These are phyloP conservation scores for Siniperca scherzeri DNA, from an alignment of 2,797 vertebrate genomes.

Conservation along the genomic window DNA sequence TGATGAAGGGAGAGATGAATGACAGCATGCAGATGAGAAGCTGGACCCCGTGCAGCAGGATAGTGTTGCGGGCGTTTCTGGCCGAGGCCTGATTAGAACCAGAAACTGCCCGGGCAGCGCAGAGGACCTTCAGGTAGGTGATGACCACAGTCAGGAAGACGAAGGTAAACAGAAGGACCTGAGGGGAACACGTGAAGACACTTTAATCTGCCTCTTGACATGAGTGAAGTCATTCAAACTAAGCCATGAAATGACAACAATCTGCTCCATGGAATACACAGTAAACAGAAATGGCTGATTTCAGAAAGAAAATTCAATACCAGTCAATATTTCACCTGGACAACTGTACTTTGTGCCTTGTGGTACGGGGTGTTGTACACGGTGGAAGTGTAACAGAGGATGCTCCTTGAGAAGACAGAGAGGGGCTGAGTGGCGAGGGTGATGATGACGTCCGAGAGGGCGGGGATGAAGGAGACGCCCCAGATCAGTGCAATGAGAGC, in stretches of 20 bases:
- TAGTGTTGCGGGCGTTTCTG: constrained; percentile 75
- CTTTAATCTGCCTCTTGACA: not conserved
- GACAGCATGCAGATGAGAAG: constrained; percentile 74
- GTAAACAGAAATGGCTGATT: not conserved
- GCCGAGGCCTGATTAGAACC: constrained; percentile 46
- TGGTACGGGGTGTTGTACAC: constrained; percentile 52
- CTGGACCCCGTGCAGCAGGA: constrained; percentile 78
- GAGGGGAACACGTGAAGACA: not conserved
- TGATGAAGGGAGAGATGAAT: constrained; percentile 54
- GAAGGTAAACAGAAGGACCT: constrained; percentile 50
- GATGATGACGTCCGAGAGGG: constrained; percentile 60
- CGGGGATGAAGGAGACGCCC: constrained; percentile 20
- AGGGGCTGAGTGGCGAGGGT: constrained; percentile 29
- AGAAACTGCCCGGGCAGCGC: constrained; percentile 46
- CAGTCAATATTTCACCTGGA: constrained; percentile 32
- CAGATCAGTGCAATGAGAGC: constrained; percentile 64
- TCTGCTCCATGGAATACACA: not conserved
- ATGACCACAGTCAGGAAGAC: constrained; percentile 72
- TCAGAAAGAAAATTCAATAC: not conserved
- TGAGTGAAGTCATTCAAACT: not conserved
- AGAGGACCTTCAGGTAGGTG: constrained; percentile 72
- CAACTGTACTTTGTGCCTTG: not conserved
- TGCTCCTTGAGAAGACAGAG: not conserved
- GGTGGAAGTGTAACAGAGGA: constrained; percentile 15
- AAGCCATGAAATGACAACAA: not conserved